phyloP scores from a whole-genome alignment of 1,140 invertebrate species.

The Atopsyche davidsoni region DNA sequence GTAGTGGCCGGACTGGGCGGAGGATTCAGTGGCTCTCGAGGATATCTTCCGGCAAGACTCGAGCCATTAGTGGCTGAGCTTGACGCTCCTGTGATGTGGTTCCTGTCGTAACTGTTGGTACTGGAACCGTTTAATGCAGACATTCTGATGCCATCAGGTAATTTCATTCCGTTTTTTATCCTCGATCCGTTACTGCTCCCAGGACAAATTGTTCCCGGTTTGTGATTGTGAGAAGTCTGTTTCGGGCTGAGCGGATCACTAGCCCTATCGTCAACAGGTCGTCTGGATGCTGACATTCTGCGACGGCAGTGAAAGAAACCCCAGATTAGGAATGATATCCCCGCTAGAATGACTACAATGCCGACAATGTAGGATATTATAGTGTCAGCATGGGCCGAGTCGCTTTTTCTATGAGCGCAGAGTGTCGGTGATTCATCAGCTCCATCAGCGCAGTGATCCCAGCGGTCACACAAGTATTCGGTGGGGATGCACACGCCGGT shows the following conservation, averaged over 20 bases:
- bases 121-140: constrained; percentile 58
- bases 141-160: constrained; percentile 58
- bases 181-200: constrained; percentile 43
- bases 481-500: constrained; percentile 56
- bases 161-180: constrained; percentile 30
- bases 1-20: constrained; percentile 82
- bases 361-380: constrained; percentile 46
- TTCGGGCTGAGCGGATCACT: constrained; percentile 51
- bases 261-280: constrained; percentile 51
- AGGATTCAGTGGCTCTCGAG: constrained; percentile 78
- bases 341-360: constrained; percentile 43
- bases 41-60: constrained; percentile 53
- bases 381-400: constrained; percentile 38
- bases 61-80: constrained; percentile 61
- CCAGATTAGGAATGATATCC: constrained; percentile 44
- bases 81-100: constrained; percentile 76
- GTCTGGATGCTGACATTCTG: constrained; percentile 44
- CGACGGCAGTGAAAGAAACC: constrained; percentile 41
- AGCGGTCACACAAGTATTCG: constrained; percentile 58
- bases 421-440: constrained; percentile 60
- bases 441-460: constrained; percentile 66
- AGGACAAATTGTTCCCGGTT: constrained; percentile 10
- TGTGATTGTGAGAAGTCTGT: constrained; percentile 22
- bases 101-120: constrained; percentile 65
- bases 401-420: constrained; percentile 42